These are phyloP conservation scores for Carlito syrichta DNA, from an alignment of 2,113 vertebrate genomes.

Conservation along the genomic window DNA sequence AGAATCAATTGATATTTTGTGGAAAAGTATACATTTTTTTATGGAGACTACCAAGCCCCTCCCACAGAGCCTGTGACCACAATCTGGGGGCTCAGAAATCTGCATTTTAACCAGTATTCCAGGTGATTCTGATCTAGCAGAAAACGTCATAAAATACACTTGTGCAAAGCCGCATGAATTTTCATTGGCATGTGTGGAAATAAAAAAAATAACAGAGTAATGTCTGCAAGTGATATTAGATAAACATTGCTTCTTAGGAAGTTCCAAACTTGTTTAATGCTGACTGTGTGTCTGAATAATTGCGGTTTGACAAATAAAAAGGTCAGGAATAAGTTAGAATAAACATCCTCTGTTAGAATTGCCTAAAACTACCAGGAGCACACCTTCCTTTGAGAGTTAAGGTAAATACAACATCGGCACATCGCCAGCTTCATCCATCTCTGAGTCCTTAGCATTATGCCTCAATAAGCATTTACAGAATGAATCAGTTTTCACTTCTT, in stretches of 20 bases:
- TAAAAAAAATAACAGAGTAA: neutral
- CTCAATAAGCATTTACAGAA: neutral
- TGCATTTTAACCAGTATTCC: neutral
- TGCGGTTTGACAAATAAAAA: constrained; percentile 14
- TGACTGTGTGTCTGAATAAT: neutral
- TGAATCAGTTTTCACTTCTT: neutral
- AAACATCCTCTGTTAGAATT: neutral
- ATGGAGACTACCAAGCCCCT: neutral
- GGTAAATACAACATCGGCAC: neutral
- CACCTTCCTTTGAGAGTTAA: neutral
- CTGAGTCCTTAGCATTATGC: neutral
- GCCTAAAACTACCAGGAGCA: neutral
- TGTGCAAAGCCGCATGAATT: neutral
- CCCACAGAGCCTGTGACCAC: neutral
- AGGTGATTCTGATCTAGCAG: neutral
- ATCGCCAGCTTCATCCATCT: neutral
- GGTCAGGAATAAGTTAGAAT: constrained; percentile 1
- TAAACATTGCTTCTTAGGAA: neutral
- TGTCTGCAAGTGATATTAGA: neutral
- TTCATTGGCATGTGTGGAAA: neutral
- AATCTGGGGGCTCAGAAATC: neutral
- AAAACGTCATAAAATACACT: neutral
- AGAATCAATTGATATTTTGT: neutral
- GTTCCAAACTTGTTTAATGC: neutral
- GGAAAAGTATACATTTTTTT: neutral